phyloP scores from a whole-genome alignment of 2,888 invertebrate species.

The Nysson spinosus region DNA sequence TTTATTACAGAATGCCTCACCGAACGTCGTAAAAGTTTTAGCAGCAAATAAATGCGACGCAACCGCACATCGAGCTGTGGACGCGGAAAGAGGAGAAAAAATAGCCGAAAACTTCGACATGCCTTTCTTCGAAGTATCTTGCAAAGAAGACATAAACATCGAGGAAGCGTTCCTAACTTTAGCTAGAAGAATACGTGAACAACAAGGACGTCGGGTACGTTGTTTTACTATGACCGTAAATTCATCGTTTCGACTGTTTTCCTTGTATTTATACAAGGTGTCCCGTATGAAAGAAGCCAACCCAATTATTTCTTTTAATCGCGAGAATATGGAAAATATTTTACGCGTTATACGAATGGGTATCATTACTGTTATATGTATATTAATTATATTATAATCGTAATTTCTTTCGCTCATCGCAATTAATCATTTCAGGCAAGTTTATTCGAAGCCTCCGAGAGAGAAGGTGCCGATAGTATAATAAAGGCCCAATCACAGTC shows the following conservation, averaged over 20 bases:
- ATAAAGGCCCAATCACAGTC: conserved; percentile 69
- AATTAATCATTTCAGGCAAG: conserved; percentile 62
- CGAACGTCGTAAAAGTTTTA: conserved; percentile 90
- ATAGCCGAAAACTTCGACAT: conserved; percentile 92
- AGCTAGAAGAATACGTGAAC: conserved; percentile 90
- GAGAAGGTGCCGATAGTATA: conserved; percentile 67
- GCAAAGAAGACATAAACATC: conserved; percentile 91
- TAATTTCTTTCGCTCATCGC: not conserved
- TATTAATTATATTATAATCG: no score
- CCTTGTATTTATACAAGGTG: no score
- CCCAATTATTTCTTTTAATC: no score
- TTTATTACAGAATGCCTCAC: conserved; percentile 86
- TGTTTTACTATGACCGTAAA: not conserved
- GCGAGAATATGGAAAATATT: no score
- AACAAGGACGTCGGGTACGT: conserved; percentile 85
- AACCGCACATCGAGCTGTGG: conserved; percentile 86
- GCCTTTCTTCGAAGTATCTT: conserved; percentile 93
- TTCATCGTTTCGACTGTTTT: no score
- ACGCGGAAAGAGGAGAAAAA: conserved; percentile 89
- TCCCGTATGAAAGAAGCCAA: no score
- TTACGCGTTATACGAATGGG: no score
- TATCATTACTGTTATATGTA: no score
- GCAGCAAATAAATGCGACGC: conserved; percentile 93
- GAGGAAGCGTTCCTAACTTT: conserved; percentile 89
- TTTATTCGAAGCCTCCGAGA: conserved; percentile 70